A percentile compares a stretch with the other conserved stretches of the same genome.
These are phyloP conservation scores for Lasioglossum calceatum DNA, from an alignment of 2,888 invertebrate species.

Conservation along the genomic window DNA sequence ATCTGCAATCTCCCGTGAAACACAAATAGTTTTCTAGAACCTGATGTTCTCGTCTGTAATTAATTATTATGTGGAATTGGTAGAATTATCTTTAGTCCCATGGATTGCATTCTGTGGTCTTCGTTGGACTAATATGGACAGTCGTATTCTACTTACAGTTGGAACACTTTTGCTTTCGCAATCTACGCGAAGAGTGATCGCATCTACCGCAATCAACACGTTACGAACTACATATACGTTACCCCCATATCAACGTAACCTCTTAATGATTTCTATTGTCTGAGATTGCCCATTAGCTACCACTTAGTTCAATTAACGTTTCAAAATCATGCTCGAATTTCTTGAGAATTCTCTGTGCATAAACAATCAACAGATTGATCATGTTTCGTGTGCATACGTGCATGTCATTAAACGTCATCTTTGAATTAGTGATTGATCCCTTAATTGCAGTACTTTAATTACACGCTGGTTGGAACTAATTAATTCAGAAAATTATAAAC, in stretches of 20 bases:
- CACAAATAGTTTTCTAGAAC: not conserved
- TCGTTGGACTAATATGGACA: not conserved
- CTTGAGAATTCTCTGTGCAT: not conserved
- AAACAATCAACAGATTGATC: not conserved
- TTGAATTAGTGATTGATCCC: not conserved
- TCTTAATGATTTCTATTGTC: conserved; percentile 1
- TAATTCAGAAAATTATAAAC: not conserved
- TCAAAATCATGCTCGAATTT: not conserved
- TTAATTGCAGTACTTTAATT: not conserved
- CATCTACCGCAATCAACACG: not conserved
- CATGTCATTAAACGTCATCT: not conserved
- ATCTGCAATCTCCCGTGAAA: not conserved
- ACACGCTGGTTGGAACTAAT: not conserved
- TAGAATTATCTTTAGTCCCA: not conserved
- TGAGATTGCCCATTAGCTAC: not conserved
- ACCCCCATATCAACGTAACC: not conserved
- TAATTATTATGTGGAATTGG: not conserved
- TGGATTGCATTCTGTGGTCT: not conserved
- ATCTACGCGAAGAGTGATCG: not conserved
- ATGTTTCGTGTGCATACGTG: not conserved
- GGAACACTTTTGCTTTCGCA: not conserved
- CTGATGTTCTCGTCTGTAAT: not conserved
- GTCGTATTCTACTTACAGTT: not conserved
- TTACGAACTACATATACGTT: not conserved
- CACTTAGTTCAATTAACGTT: not conserved